Conservation (phyloP, 2,113 vertebrate species). For the Tor tambroides region DNA sequence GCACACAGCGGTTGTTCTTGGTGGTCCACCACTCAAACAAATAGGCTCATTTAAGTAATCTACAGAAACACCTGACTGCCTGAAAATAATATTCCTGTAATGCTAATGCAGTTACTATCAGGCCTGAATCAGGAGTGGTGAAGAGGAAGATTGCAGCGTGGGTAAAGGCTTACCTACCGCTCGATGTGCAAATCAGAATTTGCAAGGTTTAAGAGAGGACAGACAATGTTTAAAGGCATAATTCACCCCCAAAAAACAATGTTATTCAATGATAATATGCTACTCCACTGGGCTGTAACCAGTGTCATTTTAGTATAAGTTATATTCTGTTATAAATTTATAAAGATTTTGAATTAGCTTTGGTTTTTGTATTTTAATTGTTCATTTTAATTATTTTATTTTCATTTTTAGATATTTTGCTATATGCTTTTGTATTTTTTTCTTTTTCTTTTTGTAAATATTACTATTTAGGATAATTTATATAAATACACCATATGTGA, state of each 20-base stretch:
- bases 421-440: neutral
- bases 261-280: neutral
- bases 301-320: neutral
- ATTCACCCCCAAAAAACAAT: neutral
- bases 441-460: neutral
- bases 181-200: constrained; percentile 7
- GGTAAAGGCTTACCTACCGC: constrained; percentile 14
- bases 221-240: neutral
- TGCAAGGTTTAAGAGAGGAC: neutral
- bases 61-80: constrained; percentile 42
- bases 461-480: neutral
- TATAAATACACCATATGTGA: too few species aligned
- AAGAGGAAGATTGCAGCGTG: constrained; percentile 19
- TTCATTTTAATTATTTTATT: neutral
- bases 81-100: constrained; percentile 43
- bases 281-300: neutral
- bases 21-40: constrained; percentile 31
- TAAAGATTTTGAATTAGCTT: neutral
- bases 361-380: neutral
- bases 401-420: neutral
- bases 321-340: neutral
- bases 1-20: constrained; percentile 10
- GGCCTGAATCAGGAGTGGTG: constrained; percentile 35
- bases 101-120: constrained; percentile 34
- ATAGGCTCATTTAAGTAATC: constrained; percentile 50